phyloP scores from a whole-genome alignment of 2,797 vertebrate species.

The Leucoraja ocellata region DNA sequence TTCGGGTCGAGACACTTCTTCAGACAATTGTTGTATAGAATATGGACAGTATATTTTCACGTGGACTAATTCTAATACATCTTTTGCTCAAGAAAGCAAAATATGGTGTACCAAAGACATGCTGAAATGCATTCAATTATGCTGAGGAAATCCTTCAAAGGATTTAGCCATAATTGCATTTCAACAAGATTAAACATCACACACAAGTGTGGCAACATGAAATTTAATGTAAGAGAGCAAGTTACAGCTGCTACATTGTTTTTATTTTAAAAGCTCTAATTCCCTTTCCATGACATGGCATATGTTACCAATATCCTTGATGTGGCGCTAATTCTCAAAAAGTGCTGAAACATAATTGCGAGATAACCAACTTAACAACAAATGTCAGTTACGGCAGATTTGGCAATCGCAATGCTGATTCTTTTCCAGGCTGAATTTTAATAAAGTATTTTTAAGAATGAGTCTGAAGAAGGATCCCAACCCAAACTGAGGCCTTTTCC shows the following conservation, averaged over 20 bases:
- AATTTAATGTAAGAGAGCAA: not conserved
- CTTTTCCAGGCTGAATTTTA: not conserved
- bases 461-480: too few species aligned
- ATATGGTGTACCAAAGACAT: not conserved
- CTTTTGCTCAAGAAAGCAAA: not conserved
- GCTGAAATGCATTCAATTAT: not conserved
- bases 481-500: too few species aligned
- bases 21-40: not conserved
- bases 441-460: too few species aligned
- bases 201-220: slow-evolving; percentile 3
- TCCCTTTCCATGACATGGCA: slow-evolving; percentile 20
- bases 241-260: slow-evolving; percentile 7
- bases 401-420: not conserved
- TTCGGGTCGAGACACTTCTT: too few species aligned
- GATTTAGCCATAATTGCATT: slow-evolving; percentile 14
- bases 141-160: not conserved
- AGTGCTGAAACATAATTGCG: not conserved
- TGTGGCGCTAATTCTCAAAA: not conserved
- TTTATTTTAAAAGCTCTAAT: slow-evolving; percentile 25
- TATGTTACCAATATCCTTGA: slow-evolving; percentile 30
- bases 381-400: slow-evolving; percentile 9
- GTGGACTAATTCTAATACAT: not conserved
- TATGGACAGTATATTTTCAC: not conserved
- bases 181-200: slow-evolving; percentile 32
- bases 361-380: not conserved